These are phyloP conservation scores for Ptilorrhoa leucosticta DNA, from an alignment of 2,113 vertebrate species.

Conservation along the genomic window DNA sequence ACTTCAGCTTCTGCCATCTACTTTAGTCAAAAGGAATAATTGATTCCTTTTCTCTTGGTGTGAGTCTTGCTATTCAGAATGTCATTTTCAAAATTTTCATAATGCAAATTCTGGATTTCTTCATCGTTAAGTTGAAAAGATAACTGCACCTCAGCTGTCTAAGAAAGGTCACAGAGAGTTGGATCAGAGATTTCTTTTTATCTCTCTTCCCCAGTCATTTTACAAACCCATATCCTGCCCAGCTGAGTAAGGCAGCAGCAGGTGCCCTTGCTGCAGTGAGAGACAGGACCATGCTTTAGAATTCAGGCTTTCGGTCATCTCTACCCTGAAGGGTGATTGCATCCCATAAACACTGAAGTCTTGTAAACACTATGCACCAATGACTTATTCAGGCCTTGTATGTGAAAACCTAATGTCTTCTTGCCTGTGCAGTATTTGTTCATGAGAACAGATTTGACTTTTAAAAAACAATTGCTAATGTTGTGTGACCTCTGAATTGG, in stretches of 20 bases:
- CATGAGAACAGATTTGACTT: not conserved
- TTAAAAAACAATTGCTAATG: not conserved
- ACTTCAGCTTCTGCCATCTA: not conserved
- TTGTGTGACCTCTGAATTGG: not conserved
- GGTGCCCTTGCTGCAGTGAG: not conserved
- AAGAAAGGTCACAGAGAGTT: not conserved
- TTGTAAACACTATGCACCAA: not conserved
- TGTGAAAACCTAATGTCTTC: not conserved
- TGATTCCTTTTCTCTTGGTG: not conserved
- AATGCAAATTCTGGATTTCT: not conserved
- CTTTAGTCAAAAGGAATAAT: constrained; percentile 4
- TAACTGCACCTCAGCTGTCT: not conserved
- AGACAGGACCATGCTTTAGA: not conserved
- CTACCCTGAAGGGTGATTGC: not conserved
- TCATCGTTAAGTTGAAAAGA: not conserved
- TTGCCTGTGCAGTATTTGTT: not conserved
- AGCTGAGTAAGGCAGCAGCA: not conserved
- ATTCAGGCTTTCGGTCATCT: not conserved
- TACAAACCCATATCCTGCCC: not conserved
- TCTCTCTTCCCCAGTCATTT: not conserved
- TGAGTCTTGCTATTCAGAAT: not conserved
- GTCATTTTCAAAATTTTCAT: not conserved
- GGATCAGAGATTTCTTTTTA: not conserved
- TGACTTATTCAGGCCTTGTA: not conserved
- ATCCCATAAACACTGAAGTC: not conserved